Evolutionary conservation across 2,888 invertebrate species (phyloP), one percentile per base, ranked within the genome.

Genomic region (Eurois occulta): DNA sequence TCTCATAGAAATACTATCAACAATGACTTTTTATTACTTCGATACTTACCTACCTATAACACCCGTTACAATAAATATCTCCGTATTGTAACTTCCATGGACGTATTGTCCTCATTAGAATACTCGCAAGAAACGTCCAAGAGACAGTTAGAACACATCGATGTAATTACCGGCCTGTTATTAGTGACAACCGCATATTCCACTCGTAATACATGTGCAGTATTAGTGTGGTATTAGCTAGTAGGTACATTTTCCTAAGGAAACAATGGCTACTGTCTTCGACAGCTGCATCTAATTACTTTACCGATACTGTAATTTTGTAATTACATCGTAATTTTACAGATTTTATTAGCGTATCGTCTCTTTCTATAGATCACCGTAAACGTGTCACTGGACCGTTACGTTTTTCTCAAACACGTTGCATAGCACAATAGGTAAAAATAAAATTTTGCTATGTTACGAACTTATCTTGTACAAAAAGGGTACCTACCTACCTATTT

Each of bases 281-380:
- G 62, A 68, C 87, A 75, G 72, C 81, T 87, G 86, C 83, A 83
- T 84, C 83, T 86, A 88, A 91, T 87, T 87, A 89, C 81, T 85
- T 90, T 91, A 91, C 91, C 91, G 92, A 91, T 92, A 93, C 87
- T 87, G 86, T 92, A 92, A 93, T 92, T 92, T 89, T 87, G 87
- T 92, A 93, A 93, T 92, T 92, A 93, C 83, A 87, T 77, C 75
- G 85, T 87, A 86, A 90, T 91, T 91, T 91, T 90, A 83, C 88
- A 89, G 85, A 87, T 90, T 92, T 87, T 90, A 92, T 88, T 90
- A 86, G 88, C 91, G 90, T 92, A 88, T 92, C 89, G 81, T 88
- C 87, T 89, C 77, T 74, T 87, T 82, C 82, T 86, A 83, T 89
- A 87, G 86, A 88, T 84, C 83, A 87, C 87, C 77, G 87, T 85